phyloP scores from a whole-genome alignment of 2,888 invertebrate species.

The Dinocampus coccinellae region DNA sequence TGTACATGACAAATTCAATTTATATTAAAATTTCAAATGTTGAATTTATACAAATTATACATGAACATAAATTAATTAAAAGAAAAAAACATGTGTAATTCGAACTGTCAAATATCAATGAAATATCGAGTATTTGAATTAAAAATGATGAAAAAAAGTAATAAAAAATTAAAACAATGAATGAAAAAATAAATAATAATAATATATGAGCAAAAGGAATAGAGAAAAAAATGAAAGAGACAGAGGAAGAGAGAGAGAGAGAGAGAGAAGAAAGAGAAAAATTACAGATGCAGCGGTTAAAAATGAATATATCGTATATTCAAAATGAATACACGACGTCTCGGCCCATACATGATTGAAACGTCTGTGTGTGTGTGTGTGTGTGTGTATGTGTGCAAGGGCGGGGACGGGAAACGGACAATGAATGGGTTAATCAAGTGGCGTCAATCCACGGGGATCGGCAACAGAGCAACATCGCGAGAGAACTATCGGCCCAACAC shows the following conservation, averaged over 20 bases:
- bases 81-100: not conserved
- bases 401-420: slow-evolving; percentile 24
- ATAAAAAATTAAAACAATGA: not conserved
- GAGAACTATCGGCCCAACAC: not conserved
- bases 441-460: slow-evolving; percentile 29
- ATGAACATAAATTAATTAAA: not conserved
- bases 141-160: not conserved
- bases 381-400: no score
- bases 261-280: no score
- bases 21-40: not conserved
- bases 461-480: slow-evolving; percentile 11
- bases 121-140: not conserved
- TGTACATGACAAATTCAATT: not conserved
- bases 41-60: no score
- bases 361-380: slow-evolving; percentile 22
- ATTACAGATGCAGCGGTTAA: not conserved
- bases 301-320: slow-evolving; percentile 7
- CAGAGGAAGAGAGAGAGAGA: no score
- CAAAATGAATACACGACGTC: not conserved
- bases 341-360: slow-evolving; percentile 27
- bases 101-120: not conserved
- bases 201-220: no score
- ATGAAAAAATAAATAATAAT: no score
- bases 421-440: slow-evolving; percentile 36
- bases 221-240: not conserved